Evolutionary conservation across 1,140 invertebrate genomes (phyloP).

Genomic region (Rhopalosiphum maidis): DNA sequence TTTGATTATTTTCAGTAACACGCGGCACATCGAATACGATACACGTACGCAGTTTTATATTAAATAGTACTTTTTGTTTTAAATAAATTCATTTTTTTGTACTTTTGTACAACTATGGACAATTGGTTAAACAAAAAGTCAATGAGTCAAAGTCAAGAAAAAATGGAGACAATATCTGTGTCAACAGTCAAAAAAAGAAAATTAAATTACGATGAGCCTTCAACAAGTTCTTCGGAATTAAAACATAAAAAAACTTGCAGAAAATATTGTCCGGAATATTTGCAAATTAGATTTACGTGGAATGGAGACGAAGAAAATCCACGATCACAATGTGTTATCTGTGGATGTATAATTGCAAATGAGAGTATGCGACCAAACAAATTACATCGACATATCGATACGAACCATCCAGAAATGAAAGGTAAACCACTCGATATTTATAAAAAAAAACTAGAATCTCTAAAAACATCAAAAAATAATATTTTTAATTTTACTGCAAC

Average conservation of each 20-base stretch:
- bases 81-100: slow-evolving; percentile 20
- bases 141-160: not conserved
- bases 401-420: not conserved
- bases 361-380: not conserved
- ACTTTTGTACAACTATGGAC: slow-evolving; percentile 5
- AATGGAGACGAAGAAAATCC: not conserved
- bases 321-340: not conserved
- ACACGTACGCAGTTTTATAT: not conserved
- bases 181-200: not conserved
- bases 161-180: slow-evolving; percentile 18
- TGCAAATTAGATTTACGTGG: not conserved
- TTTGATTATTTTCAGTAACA: slow-evolving; percentile 22
- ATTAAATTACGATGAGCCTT: not conserved
- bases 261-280: slow-evolving; percentile 22
- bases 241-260: not conserved
- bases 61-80: not conserved
- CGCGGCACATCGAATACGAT: slow-evolving; percentile 15
- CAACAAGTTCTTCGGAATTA: not conserved
- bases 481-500: not conserved
- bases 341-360: not conserved
- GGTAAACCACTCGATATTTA: not conserved
- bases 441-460: not conserved
- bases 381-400: not conserved
- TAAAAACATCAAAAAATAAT: slow-evolving; percentile 20
- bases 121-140: slow-evolving; percentile 21